Evolutionary conservation across 2,797 vertebrate genomes (phyloP).

Genomic region (Petrocephalus schoutedeni): DNA sequence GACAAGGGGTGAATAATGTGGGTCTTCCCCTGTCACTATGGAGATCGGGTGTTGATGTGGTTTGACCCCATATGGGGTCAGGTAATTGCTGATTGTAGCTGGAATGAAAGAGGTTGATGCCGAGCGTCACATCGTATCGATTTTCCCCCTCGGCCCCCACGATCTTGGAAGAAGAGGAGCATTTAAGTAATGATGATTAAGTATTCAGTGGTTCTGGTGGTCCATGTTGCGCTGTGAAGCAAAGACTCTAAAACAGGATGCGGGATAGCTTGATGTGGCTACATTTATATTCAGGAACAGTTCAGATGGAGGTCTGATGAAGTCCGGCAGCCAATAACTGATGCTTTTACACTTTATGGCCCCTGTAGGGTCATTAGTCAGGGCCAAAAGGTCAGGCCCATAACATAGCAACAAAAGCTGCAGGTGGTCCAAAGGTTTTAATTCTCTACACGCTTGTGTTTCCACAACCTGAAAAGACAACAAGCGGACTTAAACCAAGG

Average conservation of each 20-base stretch:
- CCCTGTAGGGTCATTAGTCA: not conserved
- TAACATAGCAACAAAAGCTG: not conserved
- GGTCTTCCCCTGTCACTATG: constrained; percentile 26
- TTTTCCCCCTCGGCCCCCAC: constrained; percentile 46
- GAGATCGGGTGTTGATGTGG: constrained; percentile 6
- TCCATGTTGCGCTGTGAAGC: not conserved
- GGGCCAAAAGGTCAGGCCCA: not conserved
- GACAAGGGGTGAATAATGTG: constrained; percentile 24
- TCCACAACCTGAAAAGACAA: constrained; percentile 6
- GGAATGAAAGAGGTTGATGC: constrained; percentile 41
- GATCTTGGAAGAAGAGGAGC: constrained; percentile 25
- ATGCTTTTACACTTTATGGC: constrained; percentile 5
- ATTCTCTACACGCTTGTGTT: not conserved
- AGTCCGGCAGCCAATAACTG: not conserved
- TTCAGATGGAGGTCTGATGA: not conserved
- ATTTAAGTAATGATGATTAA: constrained; percentile 7
- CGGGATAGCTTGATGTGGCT: not conserved
- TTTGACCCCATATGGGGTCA: constrained; percentile 39
- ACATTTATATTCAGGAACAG: not conserved
- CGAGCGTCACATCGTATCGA: constrained; percentile 49
- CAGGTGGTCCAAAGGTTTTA: not conserved
- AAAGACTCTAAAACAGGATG: not conserved
- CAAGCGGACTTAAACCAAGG: not conserved
- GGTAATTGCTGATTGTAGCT: constrained; percentile 46
- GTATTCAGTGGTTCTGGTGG: not conserved